phyloP scores from a whole-genome alignment of 2,113 vertebrate species.

The Cariama cristata region DNA sequence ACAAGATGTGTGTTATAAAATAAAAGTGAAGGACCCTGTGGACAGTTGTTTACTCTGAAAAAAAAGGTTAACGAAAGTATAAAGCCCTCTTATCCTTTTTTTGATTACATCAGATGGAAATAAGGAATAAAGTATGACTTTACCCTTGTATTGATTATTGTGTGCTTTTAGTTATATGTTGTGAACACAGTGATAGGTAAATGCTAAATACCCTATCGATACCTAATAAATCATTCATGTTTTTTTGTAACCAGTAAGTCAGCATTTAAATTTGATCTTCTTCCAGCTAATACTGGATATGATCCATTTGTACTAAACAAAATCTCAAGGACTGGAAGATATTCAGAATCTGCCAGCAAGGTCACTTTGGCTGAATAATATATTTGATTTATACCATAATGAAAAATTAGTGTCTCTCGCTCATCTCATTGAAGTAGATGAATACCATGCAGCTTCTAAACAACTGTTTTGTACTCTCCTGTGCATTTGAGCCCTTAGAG shows the following conservation, averaged over 20 bases:
- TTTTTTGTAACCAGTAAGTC: not conserved
- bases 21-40: not conserved
- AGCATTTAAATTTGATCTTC: conserved; percentile 21
- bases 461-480: not conserved
- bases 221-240: not conserved
- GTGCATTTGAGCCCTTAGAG: not conserved
- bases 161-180: not conserved
- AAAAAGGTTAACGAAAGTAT: not conserved
- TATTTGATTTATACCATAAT: not conserved
- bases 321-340: conserved; percentile 39
- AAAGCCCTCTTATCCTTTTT: not conserved
- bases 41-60: not conserved
- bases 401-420: not conserved
- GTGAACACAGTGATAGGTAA: not conserved
- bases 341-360: not conserved
- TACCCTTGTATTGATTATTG: not conserved
- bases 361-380: conserved; percentile 1
- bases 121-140: not conserved
- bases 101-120: not conserved
- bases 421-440: not conserved
- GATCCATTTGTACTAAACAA: conserved; percentile 13
- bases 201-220: not conserved
- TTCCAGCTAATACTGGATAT: conserved; percentile 3
- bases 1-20: not conserved
- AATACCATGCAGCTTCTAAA: conserved; percentile 9